Conservation (phyloP, 2,888 invertebrate species). For the Diaperis boleti region DNA sequence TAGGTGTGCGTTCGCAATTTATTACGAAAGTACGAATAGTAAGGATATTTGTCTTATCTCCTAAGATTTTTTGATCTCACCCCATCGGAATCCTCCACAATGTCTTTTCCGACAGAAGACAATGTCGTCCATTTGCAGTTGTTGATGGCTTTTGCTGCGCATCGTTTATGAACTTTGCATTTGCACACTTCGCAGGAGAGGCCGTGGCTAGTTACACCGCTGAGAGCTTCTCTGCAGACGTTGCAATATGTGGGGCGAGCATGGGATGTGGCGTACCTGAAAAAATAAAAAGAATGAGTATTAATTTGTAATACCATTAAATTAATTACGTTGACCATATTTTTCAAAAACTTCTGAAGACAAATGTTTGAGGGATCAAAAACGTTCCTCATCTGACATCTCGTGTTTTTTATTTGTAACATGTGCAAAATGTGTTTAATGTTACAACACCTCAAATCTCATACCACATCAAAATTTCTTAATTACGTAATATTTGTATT, state of each 20-base stretch:
- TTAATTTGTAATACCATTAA: too few relatives aligned
- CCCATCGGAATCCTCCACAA: slow-evolving; percentile 93
- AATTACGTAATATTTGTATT: too few relatives aligned
- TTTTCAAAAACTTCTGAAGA: too few relatives aligned
- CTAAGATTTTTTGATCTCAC: slow-evolving; percentile 65
- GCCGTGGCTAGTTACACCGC: slow-evolving; percentile 94
- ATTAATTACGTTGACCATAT: too few relatives aligned
- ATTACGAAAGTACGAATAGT: slow-evolving; percentile 5
- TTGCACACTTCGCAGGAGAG: slow-evolving; percentile 98
- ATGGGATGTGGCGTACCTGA: slow-evolving; percentile 87
- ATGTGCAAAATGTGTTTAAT: too few relatives aligned
- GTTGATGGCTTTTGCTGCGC: slow-evolving; percentile 91
- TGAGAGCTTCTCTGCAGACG: slow-evolving; percentile 93
- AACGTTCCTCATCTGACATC: too few relatives aligned
- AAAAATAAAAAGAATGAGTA: background rate
- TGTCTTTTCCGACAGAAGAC: slow-evolving; percentile 93
- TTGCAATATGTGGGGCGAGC: slow-evolving; percentile 97
- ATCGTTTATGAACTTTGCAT: slow-evolving; percentile 96
- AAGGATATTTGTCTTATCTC: background rate
- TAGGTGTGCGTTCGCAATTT: slow-evolving; percentile 17
- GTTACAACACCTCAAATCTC: too few relatives aligned
- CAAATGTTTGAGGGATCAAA: too few relatives aligned
- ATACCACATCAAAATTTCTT: too few relatives aligned
- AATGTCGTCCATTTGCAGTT: slow-evolving; percentile 99
- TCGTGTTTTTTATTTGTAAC: too few relatives aligned